A percentile compares a stretch with the other conserved stretches of the same genome.
Evolutionary conservation across 1,140 invertebrate genomes (phyloP).

Genomic region (Dendrolimus punctatus): DNA sequence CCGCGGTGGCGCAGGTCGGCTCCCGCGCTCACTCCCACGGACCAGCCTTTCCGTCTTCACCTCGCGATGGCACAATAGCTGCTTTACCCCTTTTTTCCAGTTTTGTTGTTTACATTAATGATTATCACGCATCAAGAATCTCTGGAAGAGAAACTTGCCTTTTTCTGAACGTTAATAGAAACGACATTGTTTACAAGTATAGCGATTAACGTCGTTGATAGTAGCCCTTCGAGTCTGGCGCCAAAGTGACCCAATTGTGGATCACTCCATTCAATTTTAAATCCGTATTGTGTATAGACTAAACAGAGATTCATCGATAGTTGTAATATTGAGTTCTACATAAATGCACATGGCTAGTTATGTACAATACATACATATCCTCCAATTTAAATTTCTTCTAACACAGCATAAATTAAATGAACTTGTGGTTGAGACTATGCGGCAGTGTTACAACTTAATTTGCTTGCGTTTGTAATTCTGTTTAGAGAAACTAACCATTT

Average conservation of each 20-base stretch:
- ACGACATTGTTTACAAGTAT: slow-evolving; percentile 52
- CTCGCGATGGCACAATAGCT: slow-evolving; percentile 51
- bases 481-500: slow-evolving; percentile 37
- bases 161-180: slow-evolving; percentile 52
- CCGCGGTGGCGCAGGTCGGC: slow-evolving; percentile 40
- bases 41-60: slow-evolving; percentile 39
- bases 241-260: slow-evolving; percentile 38
- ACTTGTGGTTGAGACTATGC: slow-evolving; percentile 2
- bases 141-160: slow-evolving; percentile 51
- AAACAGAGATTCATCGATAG: too few relatives aligned
- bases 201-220: slow-evolving; percentile 21
- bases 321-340: too few relatives aligned
- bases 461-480: slow-evolving; percentile 7
- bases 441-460: neutral
- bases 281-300: too few relatives aligned
- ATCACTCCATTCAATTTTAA: slow-evolving; percentile 11
- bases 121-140: slow-evolving; percentile 44
- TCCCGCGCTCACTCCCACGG: slow-evolving; percentile 45
- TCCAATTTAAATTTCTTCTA: slow-evolving; percentile 2
- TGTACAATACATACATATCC: slow-evolving; percentile 3
- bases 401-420: slow-evolving; percentile 1
- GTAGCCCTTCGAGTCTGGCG: slow-evolving; percentile 31
- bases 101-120: slow-evolving; percentile 50
- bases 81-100: slow-evolving; percentile 54
- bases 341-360: slow-evolving; percentile 3